phyloP scores from a whole-genome alignment of 2,113 vertebrate species.

The Microtus ochrogaster region DNA sequence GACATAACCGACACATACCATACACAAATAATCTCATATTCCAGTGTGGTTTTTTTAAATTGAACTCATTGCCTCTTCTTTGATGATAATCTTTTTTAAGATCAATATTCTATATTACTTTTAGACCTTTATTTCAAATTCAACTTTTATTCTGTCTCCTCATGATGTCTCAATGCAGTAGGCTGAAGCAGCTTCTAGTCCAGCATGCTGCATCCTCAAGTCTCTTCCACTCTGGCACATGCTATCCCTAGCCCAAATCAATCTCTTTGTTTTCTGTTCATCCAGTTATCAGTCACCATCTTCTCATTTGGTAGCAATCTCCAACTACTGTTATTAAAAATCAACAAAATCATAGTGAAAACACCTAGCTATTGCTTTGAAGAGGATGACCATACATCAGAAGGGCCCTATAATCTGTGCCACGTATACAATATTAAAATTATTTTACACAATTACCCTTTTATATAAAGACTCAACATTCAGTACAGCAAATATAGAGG shows the following conservation, averaged over 20 bases:
- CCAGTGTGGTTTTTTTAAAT: neutral
- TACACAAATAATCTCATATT: neutral
- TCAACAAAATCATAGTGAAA: neutral
- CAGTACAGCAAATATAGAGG: neutral
- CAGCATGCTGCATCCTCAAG: neutral
- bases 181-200: neutral
- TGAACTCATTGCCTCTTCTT: neutral
- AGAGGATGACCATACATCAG: neutral
- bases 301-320: neutral
- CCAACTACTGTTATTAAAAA: neutral
- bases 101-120: neutral
- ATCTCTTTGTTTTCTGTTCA: neutral
- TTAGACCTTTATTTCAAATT: conserved; percentile 10
- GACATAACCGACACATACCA: neutral
- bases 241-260: neutral
- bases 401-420: neutral
- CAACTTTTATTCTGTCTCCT: neutral
- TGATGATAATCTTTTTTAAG: neutral
- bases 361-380: neutral
- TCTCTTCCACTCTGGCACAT: neutral
- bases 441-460: conserved; percentile 21
- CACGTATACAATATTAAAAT: neutral
- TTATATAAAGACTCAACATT: neutral
- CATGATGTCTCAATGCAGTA: neutral
- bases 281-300: neutral